Percentiles rank a stretch among this genome's conserved stretches.
phyloP scores from a whole-genome alignment of 92 coral and sea anemone genomes.

The Palythoa heliodiscus region DNA sequence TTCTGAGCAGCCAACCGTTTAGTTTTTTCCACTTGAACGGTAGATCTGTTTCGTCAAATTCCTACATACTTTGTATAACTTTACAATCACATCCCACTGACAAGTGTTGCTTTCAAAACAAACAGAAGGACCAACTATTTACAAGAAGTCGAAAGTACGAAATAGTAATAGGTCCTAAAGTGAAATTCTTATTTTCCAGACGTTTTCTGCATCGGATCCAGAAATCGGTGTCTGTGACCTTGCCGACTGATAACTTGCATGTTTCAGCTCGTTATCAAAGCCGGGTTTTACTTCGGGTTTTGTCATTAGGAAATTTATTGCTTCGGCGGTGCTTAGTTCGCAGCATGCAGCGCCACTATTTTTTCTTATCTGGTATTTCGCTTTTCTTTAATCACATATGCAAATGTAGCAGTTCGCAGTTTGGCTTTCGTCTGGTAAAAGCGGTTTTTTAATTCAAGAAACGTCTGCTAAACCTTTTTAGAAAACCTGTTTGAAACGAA shows the following conservation, averaged over 20 bases:
- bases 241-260: neutral
- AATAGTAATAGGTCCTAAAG: neutral
- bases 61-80: neutral
- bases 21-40: conserved; percentile 1
- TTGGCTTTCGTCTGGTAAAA: conserved; percentile 48
- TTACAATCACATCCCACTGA: neutral
- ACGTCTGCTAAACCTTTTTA: conserved; percentile 40
- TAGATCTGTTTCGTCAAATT: conserved; percentile 5
- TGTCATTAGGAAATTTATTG: neutral
- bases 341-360: conserved; percentile 8
- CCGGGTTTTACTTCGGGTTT: neutral
- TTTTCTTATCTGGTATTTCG: conserved; percentile 38
- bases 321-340: conserved; percentile 2
- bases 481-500: neutral
- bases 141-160: neutral
- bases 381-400: conserved; percentile 38
- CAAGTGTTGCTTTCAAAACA: conserved; percentile 27
- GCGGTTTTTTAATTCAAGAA: conserved; percentile 56
- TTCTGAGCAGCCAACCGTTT: neutral
- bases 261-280: conserved; percentile 13
- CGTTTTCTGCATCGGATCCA: neutral
- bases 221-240: neutral
- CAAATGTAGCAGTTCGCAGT: conserved; percentile 12
- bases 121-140: conserved; percentile 13
- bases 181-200: neutral